A percentile compares a stretch with the other conserved stretches of the same genome.
Conservation (phyloP, 2,797 vertebrate species). For the Catostomus latipinnis region DNA sequence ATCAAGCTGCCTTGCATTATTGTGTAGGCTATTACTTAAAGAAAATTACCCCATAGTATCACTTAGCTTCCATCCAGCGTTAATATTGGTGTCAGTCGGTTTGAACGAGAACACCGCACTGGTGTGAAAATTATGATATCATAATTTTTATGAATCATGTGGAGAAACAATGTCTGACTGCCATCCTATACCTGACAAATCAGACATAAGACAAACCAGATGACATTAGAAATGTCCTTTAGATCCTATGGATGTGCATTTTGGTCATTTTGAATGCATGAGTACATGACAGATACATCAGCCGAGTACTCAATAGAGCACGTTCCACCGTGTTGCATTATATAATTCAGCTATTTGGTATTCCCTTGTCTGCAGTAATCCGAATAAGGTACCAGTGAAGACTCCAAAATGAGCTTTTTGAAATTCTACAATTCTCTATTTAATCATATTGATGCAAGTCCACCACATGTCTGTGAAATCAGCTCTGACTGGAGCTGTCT, state of each 20-base stretch:
- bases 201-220: background rate
- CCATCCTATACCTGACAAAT: background rate
- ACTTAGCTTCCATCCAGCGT: too few species aligned
- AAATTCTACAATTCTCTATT: background rate
- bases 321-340: background rate
- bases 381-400: background rate
- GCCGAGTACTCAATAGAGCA: too few species aligned
- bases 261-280: background rate
- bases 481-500: background rate
- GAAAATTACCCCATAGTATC: too few species aligned
- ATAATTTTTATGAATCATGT: too few species aligned
- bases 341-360: background rate
- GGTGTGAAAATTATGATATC: too few species aligned
- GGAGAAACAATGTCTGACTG: background rate
- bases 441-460: background rate
- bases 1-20: too few species aligned
- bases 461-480: background rate
- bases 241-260: background rate
- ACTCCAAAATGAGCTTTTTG: background rate
- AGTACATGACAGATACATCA: too few species aligned
- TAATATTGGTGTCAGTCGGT: too few species aligned
- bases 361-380: background rate
- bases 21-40: too few species aligned
- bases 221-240: background rate
- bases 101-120: too few species aligned